Evolutionary conservation across 2,888 invertebrate species (phyloP).

Genomic region (Eulithis prunata): DNA sequence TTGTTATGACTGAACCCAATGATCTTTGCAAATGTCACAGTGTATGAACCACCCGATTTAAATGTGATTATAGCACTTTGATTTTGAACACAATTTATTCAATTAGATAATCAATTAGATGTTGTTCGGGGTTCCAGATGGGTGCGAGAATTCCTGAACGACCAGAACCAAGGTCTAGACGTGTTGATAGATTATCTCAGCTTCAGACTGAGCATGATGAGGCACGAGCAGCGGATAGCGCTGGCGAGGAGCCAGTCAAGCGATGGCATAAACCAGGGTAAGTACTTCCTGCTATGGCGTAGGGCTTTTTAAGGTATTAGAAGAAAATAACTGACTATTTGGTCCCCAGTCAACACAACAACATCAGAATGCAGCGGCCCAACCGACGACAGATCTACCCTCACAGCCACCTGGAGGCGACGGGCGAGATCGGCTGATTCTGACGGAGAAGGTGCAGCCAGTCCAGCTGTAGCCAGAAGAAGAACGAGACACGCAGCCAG

Average conservation of each 20-base stretch:
- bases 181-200: conserved; percentile 98
- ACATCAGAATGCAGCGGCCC: conserved; percentile 76
- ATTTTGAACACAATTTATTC: background rate
- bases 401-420: conserved; percentile 71
- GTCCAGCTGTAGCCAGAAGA: conserved; percentile 79
- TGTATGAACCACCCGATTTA: background rate
- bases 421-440: conserved; percentile 66
- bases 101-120: background rate
- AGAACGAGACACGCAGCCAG: conserved; percentile 93
- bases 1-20: background rate
- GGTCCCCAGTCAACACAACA: conserved; percentile 66
- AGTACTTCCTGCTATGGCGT: no score
- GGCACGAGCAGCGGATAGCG: conserved; percentile 93
- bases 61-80: background rate
- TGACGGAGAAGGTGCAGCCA: conserved; percentile 62
- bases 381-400: conserved; percentile 61
- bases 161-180: conserved; percentile 97
- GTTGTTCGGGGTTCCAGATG: conserved; percentile 87
- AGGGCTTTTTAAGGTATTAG: no score
- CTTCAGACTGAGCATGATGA: conserved; percentile 97
- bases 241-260: conserved; percentile 90
- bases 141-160: conserved; percentile 99
- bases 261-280: conserved; percentile 88
- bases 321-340: background rate
- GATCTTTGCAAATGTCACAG: conserved; percentile 3